Percentiles rank a stretch among this genome's conserved stretches.
Evolutionary conservation across 1,140 invertebrate genomes (phyloP).

Genomic region (Dolichoris vasculosae): DNA sequence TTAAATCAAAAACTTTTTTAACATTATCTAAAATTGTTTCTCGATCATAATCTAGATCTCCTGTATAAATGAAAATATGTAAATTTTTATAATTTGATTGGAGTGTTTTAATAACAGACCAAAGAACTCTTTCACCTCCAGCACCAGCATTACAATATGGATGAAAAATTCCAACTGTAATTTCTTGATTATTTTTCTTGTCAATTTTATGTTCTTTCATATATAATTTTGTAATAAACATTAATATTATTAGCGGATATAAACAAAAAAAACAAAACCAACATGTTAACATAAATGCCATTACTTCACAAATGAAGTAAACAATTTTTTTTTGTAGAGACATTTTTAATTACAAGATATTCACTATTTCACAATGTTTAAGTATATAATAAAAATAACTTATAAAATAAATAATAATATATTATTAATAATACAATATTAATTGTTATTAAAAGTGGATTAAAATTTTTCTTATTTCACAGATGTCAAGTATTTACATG

Average conservation of each 20-base stretch:
- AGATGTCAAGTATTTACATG: slow-evolving; percentile 19
- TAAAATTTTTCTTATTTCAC: slow-evolving; percentile 15
- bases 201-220: slow-evolving; percentile 22
- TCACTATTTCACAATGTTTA: background rate
- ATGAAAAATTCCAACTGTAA: slow-evolving; percentile 93
- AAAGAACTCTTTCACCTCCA: slow-evolving; percentile 97
- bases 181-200: slow-evolving; percentile 62
- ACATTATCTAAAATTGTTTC: slow-evolving; percentile 85
- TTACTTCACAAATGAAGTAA: slow-evolving; percentile 16
- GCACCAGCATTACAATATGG: slow-evolving; percentile 98
- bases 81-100: slow-evolving; percentile 82
- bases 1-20: slow-evolving; percentile 87
- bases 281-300: slow-evolving; percentile 40
- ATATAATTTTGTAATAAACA: slow-evolving; percentile 33
- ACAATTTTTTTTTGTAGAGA: slow-evolving; percentile 27
- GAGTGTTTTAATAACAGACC: slow-evolving; percentile 90
- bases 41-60: slow-evolving; percentile 86
- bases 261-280: slow-evolving; percentile 45
- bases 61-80: slow-evolving; percentile 90
- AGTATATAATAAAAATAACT: background rate
- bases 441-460: background rate
- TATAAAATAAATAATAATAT: background rate
- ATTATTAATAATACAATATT: background rate
- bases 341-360: slow-evolving; percentile 25
- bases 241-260: slow-evolving; percentile 41